phyloP scores from a whole-genome alignment of 2,888 invertebrate species.

The Catotricha subobsoleta region DNA sequence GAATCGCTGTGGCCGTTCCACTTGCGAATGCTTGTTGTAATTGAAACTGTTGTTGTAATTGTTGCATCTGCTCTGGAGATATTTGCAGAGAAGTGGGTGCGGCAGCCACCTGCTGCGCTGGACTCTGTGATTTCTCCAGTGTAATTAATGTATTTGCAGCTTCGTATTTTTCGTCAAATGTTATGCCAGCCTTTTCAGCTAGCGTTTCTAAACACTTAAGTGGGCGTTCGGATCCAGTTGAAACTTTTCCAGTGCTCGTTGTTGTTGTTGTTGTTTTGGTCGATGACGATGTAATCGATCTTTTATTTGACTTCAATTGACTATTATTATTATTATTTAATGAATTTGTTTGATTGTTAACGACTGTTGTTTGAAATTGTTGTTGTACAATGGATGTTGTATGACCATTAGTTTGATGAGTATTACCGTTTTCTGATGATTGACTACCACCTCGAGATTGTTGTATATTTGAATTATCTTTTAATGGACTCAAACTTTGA shows the following conservation, averaged over 20 bases:
- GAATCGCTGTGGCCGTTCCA: constrained; percentile 25
- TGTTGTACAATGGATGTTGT: background rate
- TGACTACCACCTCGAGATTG: background rate
- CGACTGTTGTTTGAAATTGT: background rate
- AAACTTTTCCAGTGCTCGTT: constrained; percentile 10
- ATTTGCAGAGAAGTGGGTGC: constrained; percentile 26
- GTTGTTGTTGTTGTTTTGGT: constrained; percentile 25
- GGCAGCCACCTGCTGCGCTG: constrained; percentile 27
- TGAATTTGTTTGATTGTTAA: background rate
- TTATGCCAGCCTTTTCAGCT: constrained; percentile 55
- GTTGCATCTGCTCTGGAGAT: constrained; percentile 35
- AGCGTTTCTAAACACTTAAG: constrained; percentile 53
- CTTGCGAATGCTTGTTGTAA: constrained; percentile 37
- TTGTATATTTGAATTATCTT: constrained; percentile 26
- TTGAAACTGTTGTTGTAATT: constrained; percentile 40
- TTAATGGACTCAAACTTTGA: constrained; percentile 17
- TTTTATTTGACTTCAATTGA: background rate
- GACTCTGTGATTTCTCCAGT: constrained; percentile 43
- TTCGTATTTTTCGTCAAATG: constrained; percentile 57
- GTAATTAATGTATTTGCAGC: constrained; percentile 44
- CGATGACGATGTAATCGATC: constrained; percentile 15
- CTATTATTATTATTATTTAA: background rate
- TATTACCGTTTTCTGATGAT: background rate
- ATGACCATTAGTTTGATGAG: background rate
- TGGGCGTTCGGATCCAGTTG: constrained; percentile 25